Conservation (phyloP, 2,888 invertebrate genomes). For the Ennomos quercinarius region DNA sequence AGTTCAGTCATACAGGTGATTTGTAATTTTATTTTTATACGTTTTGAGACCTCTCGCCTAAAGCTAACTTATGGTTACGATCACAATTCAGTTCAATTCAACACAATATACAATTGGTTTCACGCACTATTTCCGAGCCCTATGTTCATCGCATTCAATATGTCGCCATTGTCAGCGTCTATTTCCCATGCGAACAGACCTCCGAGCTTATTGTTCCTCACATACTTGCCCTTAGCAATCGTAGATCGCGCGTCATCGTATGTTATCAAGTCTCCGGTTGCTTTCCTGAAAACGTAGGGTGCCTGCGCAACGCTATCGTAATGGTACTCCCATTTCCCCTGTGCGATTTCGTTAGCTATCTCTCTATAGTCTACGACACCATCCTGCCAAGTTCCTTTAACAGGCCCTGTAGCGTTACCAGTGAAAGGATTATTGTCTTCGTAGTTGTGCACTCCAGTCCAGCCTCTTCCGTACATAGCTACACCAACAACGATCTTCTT, state of each 20-base stretch:
- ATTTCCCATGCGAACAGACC: constrained; percentile 81
- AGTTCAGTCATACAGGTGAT: constrained; percentile 26
- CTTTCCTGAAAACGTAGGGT: constrained; percentile 75
- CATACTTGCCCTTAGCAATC: constrained; percentile 79
- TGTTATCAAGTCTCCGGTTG: constrained; percentile 75
- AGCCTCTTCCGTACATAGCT: constrained; percentile 80
- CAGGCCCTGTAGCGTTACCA: constrained; percentile 75
- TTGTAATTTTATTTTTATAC: constrained; percentile 19
- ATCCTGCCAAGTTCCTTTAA: constrained; percentile 81
- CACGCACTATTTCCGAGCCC: constrained; percentile 73
- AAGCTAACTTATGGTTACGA: constrained; percentile 34
- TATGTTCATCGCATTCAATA: constrained; percentile 79
- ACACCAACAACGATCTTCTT: constrained; percentile 79
- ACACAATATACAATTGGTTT: constrained; percentile 23
- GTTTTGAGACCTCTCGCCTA: constrained; percentile 30
- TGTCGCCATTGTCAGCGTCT: constrained; percentile 79
- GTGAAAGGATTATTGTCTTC: constrained; percentile 73
- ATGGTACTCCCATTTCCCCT: constrained; percentile 76
- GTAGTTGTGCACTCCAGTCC: constrained; percentile 76
- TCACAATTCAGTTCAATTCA: constrained; percentile 29
- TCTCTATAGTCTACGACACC: constrained; percentile 81
- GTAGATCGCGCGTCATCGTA: constrained; percentile 78
- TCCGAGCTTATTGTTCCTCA: constrained; percentile 76
- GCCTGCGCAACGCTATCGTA: constrained; percentile 78
- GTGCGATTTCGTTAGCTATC: constrained; percentile 73